Evolutionary conservation across 2,888 invertebrate species (phyloP).

Genomic region (Aspidiotus rigidus): DNA sequence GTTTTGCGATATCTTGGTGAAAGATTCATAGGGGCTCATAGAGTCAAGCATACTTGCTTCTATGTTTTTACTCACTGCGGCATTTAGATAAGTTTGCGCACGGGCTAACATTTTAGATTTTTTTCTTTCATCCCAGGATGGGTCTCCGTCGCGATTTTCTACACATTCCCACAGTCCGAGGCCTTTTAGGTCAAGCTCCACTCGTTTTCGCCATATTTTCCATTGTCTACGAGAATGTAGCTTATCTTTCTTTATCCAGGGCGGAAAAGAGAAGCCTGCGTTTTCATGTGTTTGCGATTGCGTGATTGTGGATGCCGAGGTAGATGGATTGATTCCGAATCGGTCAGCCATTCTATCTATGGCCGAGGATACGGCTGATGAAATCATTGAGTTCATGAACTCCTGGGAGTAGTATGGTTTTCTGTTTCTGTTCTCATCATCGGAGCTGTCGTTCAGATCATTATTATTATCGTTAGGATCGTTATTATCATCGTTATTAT

Average conservation of each 20-base stretch:
- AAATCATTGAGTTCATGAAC: background rate
- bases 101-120: background rate
- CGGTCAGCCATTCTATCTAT: too few species aligned
- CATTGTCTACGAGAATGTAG: background rate
- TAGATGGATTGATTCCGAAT: too few species aligned
- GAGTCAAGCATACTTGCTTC: background rate
- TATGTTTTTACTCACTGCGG: background rate
- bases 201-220: background rate
- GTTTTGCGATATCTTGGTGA: too few species aligned
- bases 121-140: background rate
- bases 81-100: too few species aligned
- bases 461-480: too few species aligned
- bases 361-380: too few species aligned
- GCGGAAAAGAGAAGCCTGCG: background rate
- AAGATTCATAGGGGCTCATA: background rate
- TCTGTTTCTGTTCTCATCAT: background rate
- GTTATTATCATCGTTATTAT: background rate
- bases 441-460: background rate
- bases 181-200: too few species aligned
- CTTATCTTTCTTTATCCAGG: background rate
- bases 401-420: background rate
- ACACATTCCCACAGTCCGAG: background rate
- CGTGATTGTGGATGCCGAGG: too few species aligned
- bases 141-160: background rate
- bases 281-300: background rate